phyloP scores from a whole-genome alignment of 2,113 vertebrate species.

The Centropus bengalensis region DNA sequence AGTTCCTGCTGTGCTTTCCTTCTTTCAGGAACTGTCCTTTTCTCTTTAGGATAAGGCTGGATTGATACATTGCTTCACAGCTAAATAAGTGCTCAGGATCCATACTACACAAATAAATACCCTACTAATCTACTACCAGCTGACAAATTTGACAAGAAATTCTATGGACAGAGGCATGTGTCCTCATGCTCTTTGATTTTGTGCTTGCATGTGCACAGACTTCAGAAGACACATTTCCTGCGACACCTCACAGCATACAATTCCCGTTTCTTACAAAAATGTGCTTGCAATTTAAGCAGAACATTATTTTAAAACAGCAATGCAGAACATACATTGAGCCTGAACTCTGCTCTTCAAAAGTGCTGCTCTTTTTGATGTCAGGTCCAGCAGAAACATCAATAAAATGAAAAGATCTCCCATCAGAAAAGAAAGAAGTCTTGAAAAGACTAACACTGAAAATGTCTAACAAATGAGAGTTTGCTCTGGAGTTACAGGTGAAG shows the following conservation, averaged over 20 bases:
- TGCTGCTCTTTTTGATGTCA: not conserved
- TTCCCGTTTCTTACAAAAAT: not conserved
- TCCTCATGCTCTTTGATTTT: not conserved
- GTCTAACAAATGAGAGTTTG: slow-evolving; percentile 32
- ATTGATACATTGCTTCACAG: not conserved
- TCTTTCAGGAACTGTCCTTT: not conserved
- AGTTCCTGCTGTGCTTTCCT: not conserved
- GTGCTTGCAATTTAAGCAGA: not conserved
- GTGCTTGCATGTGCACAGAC: not conserved
- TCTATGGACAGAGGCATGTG: fast-evolving
- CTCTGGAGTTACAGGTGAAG: slow-evolving; percentile 53
- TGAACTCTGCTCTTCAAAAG: slow-evolving; percentile 8
- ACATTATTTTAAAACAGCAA: not conserved
- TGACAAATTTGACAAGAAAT: not conserved
- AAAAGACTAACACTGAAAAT: slow-evolving; percentile 23
- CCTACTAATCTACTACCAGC: not conserved
- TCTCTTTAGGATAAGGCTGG: not conserved
- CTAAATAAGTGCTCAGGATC: not conserved
- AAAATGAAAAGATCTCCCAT: slow-evolving; percentile 31
- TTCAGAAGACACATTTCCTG: not conserved
- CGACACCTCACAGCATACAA: not conserved
- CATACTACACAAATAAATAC: not conserved
- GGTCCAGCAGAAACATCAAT: slow-evolving; percentile 8
- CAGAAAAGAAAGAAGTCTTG: slow-evolving; percentile 48
- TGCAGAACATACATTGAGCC: not conserved